Evolutionary conservation across 2,113 vertebrate genomes (phyloP).

Genomic region (Hyla sarda): DNA sequence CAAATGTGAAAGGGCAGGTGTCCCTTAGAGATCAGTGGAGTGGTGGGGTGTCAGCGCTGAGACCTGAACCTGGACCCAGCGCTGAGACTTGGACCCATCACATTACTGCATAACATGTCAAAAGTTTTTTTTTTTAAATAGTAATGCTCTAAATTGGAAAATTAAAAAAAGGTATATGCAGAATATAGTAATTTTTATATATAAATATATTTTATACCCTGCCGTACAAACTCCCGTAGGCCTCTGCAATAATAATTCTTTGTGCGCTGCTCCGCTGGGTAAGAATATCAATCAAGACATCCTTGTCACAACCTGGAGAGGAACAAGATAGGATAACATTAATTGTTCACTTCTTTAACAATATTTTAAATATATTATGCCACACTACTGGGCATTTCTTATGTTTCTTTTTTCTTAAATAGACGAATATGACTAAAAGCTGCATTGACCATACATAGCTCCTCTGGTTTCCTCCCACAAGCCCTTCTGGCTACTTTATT

Average conservation of each 20-base stretch:
- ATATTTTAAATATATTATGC: background rate
- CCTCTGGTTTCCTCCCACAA: background rate
- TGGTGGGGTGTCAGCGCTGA: too few species aligned
- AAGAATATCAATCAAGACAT: constrained; percentile 75
- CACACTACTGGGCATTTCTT: background rate
- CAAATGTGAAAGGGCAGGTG: too few species aligned
- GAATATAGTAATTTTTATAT: too few species aligned
- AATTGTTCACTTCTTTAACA: background rate
- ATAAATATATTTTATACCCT: constrained; percentile 66
- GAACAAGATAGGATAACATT: background rate
- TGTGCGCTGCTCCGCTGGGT: constrained; percentile 76
- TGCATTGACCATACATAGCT: background rate
- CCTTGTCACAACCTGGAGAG: constrained; percentile 76
- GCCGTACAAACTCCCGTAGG: constrained; percentile 70
- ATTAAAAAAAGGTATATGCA: too few species aligned
- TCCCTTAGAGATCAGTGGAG: too few species aligned
- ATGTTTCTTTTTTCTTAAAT: background rate
- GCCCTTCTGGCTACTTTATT: background rate
- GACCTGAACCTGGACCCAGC: too few species aligned
- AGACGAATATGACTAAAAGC: background rate
- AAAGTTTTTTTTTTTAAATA: too few species aligned
- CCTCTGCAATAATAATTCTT: constrained; percentile 71
- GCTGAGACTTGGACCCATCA: too few species aligned
- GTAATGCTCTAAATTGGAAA: too few species aligned
- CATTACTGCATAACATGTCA: too few species aligned